Evolutionary conservation across 2,797 vertebrate species (phyloP).

Genomic region (Mormyrops attenuatus): DNA sequence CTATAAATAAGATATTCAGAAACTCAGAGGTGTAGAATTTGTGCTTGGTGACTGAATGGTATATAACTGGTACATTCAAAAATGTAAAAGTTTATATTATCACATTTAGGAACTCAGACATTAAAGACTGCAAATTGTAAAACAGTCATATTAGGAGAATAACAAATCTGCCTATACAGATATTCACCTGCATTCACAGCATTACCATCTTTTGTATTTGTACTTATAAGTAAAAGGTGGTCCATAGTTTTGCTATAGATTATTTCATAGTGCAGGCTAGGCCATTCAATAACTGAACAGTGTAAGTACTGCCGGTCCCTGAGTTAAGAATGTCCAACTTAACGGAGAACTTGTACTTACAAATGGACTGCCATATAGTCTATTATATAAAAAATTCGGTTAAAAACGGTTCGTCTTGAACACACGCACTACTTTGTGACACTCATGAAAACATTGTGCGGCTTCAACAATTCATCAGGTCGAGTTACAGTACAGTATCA

Average conservation of each 20-base stretch:
- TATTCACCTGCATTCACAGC: neutral
- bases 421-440: neutral
- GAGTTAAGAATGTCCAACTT: neutral
- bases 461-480: neutral
- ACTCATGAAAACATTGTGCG: neutral
- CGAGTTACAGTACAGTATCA: neutral
- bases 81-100: neutral
- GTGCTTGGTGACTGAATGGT: neutral
- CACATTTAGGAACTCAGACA: neutral
- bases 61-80: neutral
- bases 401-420: neutral
- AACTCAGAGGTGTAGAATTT: neutral
- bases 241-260: neutral
- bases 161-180: neutral
- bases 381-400: neutral
- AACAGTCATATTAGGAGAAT: neutral
- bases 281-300: neutral
- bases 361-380: neutral
- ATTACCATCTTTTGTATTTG: neutral
- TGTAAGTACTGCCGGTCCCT: neutral
- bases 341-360: neutral
- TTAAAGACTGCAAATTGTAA: neutral
- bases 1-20: neutral
- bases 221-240: neutral
- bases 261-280: neutral